phyloP scores from a whole-genome alignment of 2,797 vertebrate species.

The Dermochelys coriacea region DNA sequence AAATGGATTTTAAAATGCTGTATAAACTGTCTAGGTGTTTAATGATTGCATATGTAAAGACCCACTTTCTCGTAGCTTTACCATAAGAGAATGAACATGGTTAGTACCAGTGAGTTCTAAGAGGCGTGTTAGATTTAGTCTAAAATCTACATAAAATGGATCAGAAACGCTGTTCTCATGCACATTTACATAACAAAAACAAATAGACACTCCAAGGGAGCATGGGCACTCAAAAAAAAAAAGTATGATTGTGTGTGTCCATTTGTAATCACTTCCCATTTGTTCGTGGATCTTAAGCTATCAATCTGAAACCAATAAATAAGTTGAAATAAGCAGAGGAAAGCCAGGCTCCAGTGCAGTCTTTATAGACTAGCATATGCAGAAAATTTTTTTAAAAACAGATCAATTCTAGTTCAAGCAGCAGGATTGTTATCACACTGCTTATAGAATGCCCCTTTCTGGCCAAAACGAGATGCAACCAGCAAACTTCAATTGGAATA shows the following conservation, averaged over 20 bases:
- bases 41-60: background rate
- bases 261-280: background rate
- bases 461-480: background rate
- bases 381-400: no score
- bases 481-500: background rate
- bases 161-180: no score
- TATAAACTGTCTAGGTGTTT: background rate
- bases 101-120: background rate
- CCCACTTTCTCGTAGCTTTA: background rate
- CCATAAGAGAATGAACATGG: background rate
- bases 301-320: background rate
- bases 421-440: background rate
- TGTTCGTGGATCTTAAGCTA: background rate
- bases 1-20: background rate
- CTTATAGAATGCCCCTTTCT: constrained; percentile 59
- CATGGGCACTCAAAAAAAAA: background rate
- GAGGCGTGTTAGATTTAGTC: background rate
- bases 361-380: background rate
- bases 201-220: background rate
- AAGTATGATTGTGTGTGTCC: background rate
- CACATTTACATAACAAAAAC: background rate
- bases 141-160: background rate
- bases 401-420: background rate
- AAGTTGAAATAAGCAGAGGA: constrained; percentile 1
- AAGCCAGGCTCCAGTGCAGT: background rate